Base-by-base conservation (phyloP, 2,113 vertebrate genomes). In the Ceyx melanurus region DNA sequence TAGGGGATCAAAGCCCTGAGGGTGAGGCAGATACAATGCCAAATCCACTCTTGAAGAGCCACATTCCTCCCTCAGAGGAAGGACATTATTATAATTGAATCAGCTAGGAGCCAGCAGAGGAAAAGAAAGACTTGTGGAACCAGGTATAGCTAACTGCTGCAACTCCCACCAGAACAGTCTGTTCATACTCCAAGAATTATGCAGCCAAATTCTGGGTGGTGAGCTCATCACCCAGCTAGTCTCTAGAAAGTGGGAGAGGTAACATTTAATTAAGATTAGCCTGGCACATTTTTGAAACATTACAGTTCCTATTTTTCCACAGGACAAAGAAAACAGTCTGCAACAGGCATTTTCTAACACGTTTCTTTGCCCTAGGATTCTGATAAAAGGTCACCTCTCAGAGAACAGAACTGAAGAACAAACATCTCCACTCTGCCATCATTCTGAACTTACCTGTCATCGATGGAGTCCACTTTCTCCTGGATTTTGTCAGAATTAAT, bases 391-490 rank as follows among this genome's bases (percentile, higher is more conserved):
- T 35, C 31, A 43, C 7, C 28, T 50, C 62, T 61, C 31, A 28
- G 20, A 70, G 26, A 84, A 50, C 13, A 72, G 17, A 61, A 79
- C 8, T 57, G 8, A 83, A 61, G 57, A 8, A 67, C 10, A 26
- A 92, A 68, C 15, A 67, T 57, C 33, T n/a, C 46, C 29, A 13
- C 23, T 68, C n/a, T 18, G 5, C 57, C 45, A 28, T 5, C 1
- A 0, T 33, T 81, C 50, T 57, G 54, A 70, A 25, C 17, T 35
- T 92, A 99, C 99, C 99, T 98, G 96, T 99, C 98, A 91, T 99
- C 99, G 71, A 99, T 99, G 20, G 99, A 99, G 94, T 99, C 98
- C 93, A 99, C 99, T 93, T 99, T 99, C 97, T 99, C 99, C 97
- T 99, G 99, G 97, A 99, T 99, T 95, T 98, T 98, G 70, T 99